phyloP scores from a whole-genome alignment of 2,797 vertebrate genomes.

The Peromyscus nudipes region DNA sequence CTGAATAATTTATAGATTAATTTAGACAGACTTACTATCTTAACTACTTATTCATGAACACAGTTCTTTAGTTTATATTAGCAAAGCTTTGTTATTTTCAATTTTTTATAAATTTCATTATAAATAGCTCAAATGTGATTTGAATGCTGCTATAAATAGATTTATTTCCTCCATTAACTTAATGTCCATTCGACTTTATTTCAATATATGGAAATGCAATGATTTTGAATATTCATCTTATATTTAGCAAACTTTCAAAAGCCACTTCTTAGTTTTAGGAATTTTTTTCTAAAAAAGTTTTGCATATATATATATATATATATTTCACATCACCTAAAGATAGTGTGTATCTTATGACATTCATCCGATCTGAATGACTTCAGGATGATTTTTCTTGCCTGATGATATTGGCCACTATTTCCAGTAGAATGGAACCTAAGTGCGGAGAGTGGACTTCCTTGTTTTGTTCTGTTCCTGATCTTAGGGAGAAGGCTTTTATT shows the following conservation, averaged over 20 bases:
- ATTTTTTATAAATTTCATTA: constrained; percentile 29
- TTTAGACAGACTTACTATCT: background rate
- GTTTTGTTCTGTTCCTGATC: background rate
- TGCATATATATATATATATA: background rate
- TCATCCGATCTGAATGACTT: background rate
- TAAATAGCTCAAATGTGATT: background rate
- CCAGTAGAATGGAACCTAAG: background rate
- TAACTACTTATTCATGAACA: background rate
- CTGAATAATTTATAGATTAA: background rate
- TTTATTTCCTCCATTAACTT: background rate
- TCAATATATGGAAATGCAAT: background rate
- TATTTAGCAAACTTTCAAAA: background rate
- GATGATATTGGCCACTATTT: background rate
- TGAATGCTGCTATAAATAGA: background rate
- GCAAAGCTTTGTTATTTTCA: background rate
- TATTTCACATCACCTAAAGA: background rate
- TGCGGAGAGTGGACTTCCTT: background rate
- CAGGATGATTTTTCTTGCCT: background rate
- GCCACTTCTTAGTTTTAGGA: background rate
- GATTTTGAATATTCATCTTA: background rate
- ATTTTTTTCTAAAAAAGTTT: background rate
- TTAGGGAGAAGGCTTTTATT: background rate
- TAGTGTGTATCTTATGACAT: background rate
- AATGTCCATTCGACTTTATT: background rate
- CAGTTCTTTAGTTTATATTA: constrained; percentile 13